Conservation (phyloP, 2,113 vertebrate genomes). For the Odobenus rosmarus region DNA sequence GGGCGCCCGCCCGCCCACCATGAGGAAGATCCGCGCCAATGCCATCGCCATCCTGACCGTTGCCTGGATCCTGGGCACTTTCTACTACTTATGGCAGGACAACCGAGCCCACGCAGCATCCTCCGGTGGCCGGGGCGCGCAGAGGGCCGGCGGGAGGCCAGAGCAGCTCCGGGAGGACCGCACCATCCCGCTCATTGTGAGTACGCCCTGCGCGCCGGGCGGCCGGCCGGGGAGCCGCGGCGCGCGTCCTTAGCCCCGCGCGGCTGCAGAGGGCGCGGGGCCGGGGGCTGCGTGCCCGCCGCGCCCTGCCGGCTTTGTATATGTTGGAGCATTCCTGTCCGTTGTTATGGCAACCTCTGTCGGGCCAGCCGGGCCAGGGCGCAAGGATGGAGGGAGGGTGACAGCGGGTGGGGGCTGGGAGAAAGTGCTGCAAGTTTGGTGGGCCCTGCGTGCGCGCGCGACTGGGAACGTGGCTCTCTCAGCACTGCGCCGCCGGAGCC, state of each 20-base stretch:
- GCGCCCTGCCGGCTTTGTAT: slow-evolving; percentile 74
- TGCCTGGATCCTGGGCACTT: slow-evolving; percentile 98
- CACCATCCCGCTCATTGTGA: slow-evolving; percentile 94
- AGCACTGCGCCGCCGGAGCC: neutral
- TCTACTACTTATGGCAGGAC: slow-evolving; percentile 99
- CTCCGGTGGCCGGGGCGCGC: slow-evolving; percentile 84
- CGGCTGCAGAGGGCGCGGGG: slow-evolving; percentile 41
- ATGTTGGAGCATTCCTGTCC: slow-evolving; percentile 74
- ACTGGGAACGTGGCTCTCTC: slow-evolving; percentile 68
- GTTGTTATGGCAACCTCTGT: slow-evolving; percentile 87
- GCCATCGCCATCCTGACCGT: slow-evolving; percentile 98
- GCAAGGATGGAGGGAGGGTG: slow-evolving; percentile 59
- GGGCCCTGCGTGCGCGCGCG: slow-evolving; percentile 70
- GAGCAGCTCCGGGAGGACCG: slow-evolving; percentile 94
- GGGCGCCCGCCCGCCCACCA: slow-evolving; percentile 85
- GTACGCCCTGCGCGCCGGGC: slow-evolving; percentile 71
- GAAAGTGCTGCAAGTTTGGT: slow-evolving; percentile 83
- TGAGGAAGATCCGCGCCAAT: slow-evolving; percentile 98
- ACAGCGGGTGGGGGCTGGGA: slow-evolving; percentile 72
- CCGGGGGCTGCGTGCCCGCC: slow-evolving; percentile 44
- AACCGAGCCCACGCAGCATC: slow-evolving; percentile 92
- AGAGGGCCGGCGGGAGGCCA: slow-evolving; percentile 86
- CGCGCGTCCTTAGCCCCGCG: slow-evolving; percentile 42
- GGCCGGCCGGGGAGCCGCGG: slow-evolving; percentile 7
- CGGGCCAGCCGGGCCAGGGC: slow-evolving; percentile 48